Conservation (phyloP, 2,113 vertebrate species). For the Pituophis catenifer region DNA sequence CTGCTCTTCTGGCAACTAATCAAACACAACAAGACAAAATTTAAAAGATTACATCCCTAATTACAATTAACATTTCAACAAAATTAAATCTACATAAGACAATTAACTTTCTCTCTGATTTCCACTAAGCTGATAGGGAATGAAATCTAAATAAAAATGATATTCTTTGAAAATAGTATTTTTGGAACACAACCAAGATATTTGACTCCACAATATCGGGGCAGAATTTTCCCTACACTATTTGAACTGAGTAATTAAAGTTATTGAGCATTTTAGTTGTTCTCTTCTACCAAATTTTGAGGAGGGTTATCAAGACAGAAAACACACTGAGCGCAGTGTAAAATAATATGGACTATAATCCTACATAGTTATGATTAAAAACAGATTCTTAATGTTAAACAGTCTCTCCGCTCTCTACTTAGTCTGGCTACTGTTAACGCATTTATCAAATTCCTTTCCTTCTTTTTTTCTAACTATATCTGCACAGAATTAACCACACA, state of each 20-base stretch:
- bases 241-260: neutral
- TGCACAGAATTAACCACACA: neutral
- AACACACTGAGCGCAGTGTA: neutral
- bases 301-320: neutral
- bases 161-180: neutral
- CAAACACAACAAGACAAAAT: slow-evolving; percentile 31
- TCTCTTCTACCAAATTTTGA: neutral
- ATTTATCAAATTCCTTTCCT: neutral
- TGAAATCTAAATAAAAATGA: neutral
- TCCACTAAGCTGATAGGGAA: neutral
- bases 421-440: neutral
- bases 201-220: neutral
- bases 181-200: neutral
- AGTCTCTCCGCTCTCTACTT: fast-evolving
- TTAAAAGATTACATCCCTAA: slow-evolving; percentile 29
- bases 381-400: neutral
- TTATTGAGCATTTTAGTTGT: neutral
- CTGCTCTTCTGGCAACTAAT: slow-evolving; percentile 23
- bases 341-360: neutral
- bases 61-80: neutral
- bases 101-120: too few species aligned
- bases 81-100: neutral
- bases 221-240: neutral
- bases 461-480: neutral
- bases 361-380: neutral